These are phyloP conservation scores for Lampris incognitus DNA, from an alignment of 2,113 vertebrate genomes.

Conservation along the genomic window DNA sequence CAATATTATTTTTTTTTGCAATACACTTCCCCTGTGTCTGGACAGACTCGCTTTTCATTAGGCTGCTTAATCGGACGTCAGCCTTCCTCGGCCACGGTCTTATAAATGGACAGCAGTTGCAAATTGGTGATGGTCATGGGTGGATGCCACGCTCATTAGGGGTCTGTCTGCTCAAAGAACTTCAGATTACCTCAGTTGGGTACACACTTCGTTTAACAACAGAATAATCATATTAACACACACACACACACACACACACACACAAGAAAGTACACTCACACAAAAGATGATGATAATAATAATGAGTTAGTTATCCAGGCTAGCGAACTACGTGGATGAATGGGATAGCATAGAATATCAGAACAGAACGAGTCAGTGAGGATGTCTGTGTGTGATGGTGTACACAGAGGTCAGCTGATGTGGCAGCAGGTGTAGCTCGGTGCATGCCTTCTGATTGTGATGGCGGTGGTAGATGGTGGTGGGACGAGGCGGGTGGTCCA, in stretches of 20 bases:
- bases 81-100: slow-evolving; percentile 48
- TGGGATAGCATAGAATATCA: neutral
- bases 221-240: slow-evolving; percentile 58
- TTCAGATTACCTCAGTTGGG: slow-evolving; percentile 51
- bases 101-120: slow-evolving; percentile 40
- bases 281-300: slow-evolving; percentile 29
- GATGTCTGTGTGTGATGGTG: too few relatives aligned
- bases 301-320: slow-evolving; percentile 38
- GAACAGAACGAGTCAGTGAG: slow-evolving; percentile 7
- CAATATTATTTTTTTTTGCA: slow-evolving; percentile 9
- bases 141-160: slow-evolving; percentile 41
- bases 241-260: slow-evolving; percentile 31
- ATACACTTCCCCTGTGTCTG: neutral
- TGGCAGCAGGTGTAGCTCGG: too few relatives aligned
- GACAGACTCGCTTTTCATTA: slow-evolving; percentile 52
- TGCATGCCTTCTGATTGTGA: too few relatives aligned
- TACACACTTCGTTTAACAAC: slow-evolving; percentile 45
- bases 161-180: slow-evolving; percentile 42
- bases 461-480: too few relatives aligned
- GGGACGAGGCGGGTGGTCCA: too few relatives aligned
- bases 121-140: slow-evolving; percentile 65
- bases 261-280: neutral
- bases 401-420: too few relatives aligned
- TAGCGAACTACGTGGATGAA: slow-evolving; percentile 10
- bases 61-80: slow-evolving; percentile 52